These are phyloP conservation scores for Dolichotis patagonum DNA, from an alignment of 2,113 vertebrate genomes.

Conservation along the genomic window DNA sequence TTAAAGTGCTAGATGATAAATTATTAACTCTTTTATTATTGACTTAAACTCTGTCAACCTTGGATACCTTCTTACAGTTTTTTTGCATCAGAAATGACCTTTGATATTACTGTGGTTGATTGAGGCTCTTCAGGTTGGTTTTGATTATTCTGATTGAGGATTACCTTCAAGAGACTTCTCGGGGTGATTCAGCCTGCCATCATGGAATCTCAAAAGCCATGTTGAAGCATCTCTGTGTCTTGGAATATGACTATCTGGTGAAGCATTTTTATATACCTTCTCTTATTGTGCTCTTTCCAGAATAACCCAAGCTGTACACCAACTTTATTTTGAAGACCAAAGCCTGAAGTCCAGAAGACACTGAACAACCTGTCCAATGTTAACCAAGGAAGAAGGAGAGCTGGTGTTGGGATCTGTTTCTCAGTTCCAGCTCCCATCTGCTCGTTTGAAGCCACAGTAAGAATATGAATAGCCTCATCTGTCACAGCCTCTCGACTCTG, in stretches of 20 bases:
- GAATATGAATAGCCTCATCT: not conserved
- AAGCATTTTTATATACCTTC: not conserved
- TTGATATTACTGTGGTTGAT: not conserved
- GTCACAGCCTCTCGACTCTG: not conserved
- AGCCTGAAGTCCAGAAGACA: not conserved
- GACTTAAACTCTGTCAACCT: not conserved
- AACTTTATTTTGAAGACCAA: not conserved
- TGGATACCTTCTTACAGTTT: not conserved
- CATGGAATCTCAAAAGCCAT: not conserved
- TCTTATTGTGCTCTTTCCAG: not conserved
- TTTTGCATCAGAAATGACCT: not conserved
- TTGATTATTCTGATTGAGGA: not conserved
- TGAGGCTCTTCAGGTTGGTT: not conserved
- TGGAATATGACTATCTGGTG: not conserved
- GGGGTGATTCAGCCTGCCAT: not conserved
- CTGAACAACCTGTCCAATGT: not conserved
- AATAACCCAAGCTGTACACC: not conserved
- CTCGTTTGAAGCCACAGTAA: not conserved
- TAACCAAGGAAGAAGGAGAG: not conserved
- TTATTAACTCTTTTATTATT: not conserved
- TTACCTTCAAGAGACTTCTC: not conserved
- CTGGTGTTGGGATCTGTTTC: not conserved
- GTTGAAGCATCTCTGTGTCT: not conserved
- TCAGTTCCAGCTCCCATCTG: not conserved
- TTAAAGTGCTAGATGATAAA: not conserved